A percentile compares a stretch with the other conserved stretches of the same genome.
These are phyloP conservation scores for Psittacus erithacus DNA, from an alignment of 2,113 vertebrate species.

Conservation along the genomic window DNA sequence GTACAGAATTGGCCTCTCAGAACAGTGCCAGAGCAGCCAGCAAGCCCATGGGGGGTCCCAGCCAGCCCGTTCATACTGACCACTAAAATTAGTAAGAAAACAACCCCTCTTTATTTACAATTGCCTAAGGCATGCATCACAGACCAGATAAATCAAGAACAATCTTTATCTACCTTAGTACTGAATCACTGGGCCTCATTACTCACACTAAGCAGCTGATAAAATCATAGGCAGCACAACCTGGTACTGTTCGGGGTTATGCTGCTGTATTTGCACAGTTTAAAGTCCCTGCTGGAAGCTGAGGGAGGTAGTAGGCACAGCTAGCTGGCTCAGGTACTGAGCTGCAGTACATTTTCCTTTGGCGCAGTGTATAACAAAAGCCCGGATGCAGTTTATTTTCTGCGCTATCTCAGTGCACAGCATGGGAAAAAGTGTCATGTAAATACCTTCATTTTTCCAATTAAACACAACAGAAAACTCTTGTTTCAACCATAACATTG, in stretches of 20 bases:
- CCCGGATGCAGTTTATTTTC: not conserved
- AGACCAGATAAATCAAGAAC: not conserved
- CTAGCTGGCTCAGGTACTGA: not conserved
- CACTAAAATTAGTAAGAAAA: not conserved
- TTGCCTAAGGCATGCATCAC: not conserved
- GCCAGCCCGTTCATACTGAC: not conserved
- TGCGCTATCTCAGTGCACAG: not conserved
- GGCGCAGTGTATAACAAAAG: not conserved
- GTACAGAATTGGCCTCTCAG: not conserved
- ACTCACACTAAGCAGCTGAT: accelerated
- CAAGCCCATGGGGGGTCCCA: not conserved
- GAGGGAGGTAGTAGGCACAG: not conserved
- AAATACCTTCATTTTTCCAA: not conserved
- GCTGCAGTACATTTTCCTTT: not conserved
- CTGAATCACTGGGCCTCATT: not conserved
- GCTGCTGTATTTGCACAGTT: accelerated
- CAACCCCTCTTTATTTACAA: not conserved
- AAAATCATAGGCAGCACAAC: not conserved
- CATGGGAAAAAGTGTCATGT: not conserved
- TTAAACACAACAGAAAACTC: not conserved
- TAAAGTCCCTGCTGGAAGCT: not conserved
- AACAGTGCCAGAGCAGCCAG: not conserved
- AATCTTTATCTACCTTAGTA: accelerated
- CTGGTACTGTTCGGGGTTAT: not conserved
- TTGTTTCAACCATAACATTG: not conserved